Percentiles rank a stretch among this genome's conserved stretches.
Evolutionary conservation across 1,140 invertebrate species (phyloP).

Genomic region (Octopus bimaculoides): DNA sequence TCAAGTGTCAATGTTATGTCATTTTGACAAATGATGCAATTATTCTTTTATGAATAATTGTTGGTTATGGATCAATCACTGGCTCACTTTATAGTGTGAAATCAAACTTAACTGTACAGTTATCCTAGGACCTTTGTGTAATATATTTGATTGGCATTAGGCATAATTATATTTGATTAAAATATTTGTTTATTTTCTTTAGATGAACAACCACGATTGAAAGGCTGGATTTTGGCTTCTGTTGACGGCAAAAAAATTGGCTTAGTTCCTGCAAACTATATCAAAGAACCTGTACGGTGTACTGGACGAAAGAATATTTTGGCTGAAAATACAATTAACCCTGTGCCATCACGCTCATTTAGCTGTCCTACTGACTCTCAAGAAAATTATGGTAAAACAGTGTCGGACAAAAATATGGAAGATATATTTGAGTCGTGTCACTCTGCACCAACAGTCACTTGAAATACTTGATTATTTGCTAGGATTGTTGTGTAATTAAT

Average conservation of each 20-base stretch:
- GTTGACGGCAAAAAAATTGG: slow-evolving; percentile 70
- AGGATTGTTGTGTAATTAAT: too few species aligned
- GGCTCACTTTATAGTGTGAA: too few species aligned
- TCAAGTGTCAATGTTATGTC: too few species aligned
- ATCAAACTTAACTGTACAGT: too few species aligned
- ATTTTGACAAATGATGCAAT: too few species aligned
- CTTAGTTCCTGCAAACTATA: slow-evolving; percentile 78
- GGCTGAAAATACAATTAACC: background rate
- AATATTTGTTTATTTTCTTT: slow-evolving; percentile 24
- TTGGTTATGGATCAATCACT: too few species aligned
- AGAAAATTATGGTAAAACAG: background rate
- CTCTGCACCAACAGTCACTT: too few species aligned
- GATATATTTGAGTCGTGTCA: background rate
- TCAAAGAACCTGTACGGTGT: slow-evolving; percentile 55
- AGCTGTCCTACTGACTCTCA: background rate
- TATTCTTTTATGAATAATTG: too few species aligned
- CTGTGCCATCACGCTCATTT: too few species aligned
- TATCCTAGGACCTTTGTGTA: too few species aligned
- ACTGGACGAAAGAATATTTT: background rate
- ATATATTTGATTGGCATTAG: too few species aligned
- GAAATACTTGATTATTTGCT: too few species aligned
- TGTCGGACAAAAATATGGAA: background rate
- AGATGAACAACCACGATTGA: slow-evolving; percentile 67
- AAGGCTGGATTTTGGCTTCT: slow-evolving; percentile 59
- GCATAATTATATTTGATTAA: background rate